Base-by-base conservation (phyloP, 2,888 invertebrate genomes). In the Cheilosia urbana region DNA sequence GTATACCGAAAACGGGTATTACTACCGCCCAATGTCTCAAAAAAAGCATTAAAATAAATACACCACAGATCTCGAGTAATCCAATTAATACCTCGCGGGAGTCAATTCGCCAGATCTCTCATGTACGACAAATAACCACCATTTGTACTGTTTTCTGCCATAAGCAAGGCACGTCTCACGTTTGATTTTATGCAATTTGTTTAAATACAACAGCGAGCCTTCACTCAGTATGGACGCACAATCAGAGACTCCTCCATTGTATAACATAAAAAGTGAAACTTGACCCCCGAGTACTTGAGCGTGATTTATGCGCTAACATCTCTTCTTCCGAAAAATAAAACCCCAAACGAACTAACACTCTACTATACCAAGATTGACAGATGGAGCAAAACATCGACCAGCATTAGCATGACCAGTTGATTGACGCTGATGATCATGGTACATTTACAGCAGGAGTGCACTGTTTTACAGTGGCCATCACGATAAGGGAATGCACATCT, bases 261-360 rank as follows among this genome's bases (percentile, higher is more conserved):
- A 75, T 76, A 80, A 80, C 58, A 80, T 71, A 69, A 85, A 84
- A 85, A 85, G 85, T 85, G 85, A 85, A 85, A 85, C 85, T 85
- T 85, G 85, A 85, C 85, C 85, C 76, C 71, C 49, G 68, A 81
- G 71, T 81, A 81, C 68, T 76, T 68, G 72, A 73, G 71, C 76
- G 81, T 85, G 81, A 85, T 85, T 85, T 85, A 85, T 85, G 85
- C 72, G 81, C 85, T 85, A 85, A 81, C 85, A 85, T 81, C 81
- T 65, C 81, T 80, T 68, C 65, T 49, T 76, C 69, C 63, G 30
- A 63, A 58, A 72, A 73, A 72, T 2, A 51, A 24, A 4, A 49
- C 30, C 49, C 66, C 37, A 53, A 40, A 81, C 77, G 76, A 77
- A 68, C 85, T 85, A 85, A 85, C 85, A 85, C 85, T 85, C 80